A percentile compares a stretch with the other conserved stretches of the same genome.
These are phyloP conservation scores for Drosophila littoralis DNA, from an alignment of 1,140 invertebrate genomes.

Conservation along the genomic window DNA sequence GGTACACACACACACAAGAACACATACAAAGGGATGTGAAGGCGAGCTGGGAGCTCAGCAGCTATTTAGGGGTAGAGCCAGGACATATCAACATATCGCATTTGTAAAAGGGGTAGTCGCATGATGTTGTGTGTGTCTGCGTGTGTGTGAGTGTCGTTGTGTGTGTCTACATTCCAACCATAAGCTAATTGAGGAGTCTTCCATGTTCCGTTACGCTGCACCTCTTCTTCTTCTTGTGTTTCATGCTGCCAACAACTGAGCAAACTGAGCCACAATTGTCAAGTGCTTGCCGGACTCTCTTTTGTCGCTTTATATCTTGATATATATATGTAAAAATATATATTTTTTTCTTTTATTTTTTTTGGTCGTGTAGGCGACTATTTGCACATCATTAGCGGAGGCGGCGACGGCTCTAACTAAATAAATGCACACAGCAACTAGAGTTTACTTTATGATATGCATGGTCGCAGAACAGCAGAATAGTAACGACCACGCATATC, in stretches of 20 bases:
- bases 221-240: constrained; percentile 1
- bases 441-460: constrained; percentile 28
- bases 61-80: background rate
- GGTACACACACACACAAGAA: constrained; percentile 3
- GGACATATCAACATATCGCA: constrained; percentile 31
- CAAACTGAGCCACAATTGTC: constrained; percentile 39
- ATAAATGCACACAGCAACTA: constrained; percentile 28
- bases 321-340: constrained; percentile 19
- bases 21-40: constrained; percentile 1
- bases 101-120: constrained; percentile 46
- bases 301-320: background rate
- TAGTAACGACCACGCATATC: background rate
- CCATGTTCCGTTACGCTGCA: constrained; percentile 11
- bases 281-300: constrained; percentile 1
- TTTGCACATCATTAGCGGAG: constrained; percentile 74
- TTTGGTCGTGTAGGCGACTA: constrained; percentile 39
- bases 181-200: constrained; percentile 66
- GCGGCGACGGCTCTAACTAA: constrained; percentile 33
- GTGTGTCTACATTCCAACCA: constrained; percentile 13
- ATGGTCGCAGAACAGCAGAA: background rate
- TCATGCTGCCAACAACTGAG: constrained; percentile 40
- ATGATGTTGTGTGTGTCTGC: constrained; percentile 1
- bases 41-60: background rate
- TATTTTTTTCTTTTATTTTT: constrained; percentile 6
- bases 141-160: constrained; percentile 11